A percentile compares a stretch with the other conserved stretches of the same genome.
Conservation (phyloP, 2,888 invertebrate genomes). For the Lasioglossum villosulum region DNA sequence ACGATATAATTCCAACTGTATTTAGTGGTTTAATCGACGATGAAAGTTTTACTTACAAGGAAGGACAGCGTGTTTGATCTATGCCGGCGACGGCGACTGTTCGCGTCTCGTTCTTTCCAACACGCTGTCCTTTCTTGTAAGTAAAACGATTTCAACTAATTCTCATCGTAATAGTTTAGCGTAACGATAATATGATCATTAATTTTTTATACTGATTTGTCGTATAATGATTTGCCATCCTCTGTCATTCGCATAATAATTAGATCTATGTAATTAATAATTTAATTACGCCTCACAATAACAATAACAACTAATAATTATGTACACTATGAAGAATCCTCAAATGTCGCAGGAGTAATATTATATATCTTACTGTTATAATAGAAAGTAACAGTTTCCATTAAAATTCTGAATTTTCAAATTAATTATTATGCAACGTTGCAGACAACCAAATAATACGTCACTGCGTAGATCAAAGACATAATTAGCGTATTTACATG, state of each 20-base stretch:
- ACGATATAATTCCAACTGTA: too few species aligned
- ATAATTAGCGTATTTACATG: background rate
- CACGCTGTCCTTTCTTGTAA: too few species aligned
- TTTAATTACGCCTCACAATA: background rate
- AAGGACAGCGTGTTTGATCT: too few species aligned
- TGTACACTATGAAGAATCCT: background rate
- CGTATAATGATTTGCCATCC: background rate
- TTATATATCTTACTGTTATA: background rate
- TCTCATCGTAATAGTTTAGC: background rate
- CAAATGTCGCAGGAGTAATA: background rate
- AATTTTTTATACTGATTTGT: background rate
- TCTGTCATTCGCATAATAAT: background rate
- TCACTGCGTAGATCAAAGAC: background rate
- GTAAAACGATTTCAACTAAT: background rate
- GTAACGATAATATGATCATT: background rate
- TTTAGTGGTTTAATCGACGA: too few species aligned
- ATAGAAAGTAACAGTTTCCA: background rate
- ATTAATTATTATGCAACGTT: background rate
- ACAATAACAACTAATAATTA: background rate
- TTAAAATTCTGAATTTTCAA: background rate
- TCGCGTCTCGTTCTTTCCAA: too few species aligned
- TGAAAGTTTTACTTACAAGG: too few species aligned
- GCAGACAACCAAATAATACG: background rate
- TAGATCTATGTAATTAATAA: background rate
- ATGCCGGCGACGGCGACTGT: too few species aligned